Evolutionary conservation across 2,888 invertebrate species (phyloP).

Genomic region (Noctua janthina): DNA sequence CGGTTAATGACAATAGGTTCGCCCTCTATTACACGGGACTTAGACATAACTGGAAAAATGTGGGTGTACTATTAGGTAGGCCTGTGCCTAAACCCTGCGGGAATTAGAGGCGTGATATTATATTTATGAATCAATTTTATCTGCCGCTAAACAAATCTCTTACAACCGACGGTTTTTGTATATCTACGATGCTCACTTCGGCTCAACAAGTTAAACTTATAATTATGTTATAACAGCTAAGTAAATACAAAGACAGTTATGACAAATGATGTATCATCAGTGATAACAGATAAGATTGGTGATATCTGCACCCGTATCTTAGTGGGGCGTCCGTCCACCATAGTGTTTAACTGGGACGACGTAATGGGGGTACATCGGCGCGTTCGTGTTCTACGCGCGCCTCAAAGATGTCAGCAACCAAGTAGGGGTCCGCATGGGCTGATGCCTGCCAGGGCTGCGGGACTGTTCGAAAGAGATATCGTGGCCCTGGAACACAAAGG

Average conservation of each 20-base stretch:
- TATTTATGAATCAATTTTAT: not conserved
- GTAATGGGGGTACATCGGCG: not conserved
- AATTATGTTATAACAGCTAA: constrained; percentile 25
- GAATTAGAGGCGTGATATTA: not conserved
- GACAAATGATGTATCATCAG: constrained; percentile 26
- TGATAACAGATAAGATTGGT: constrained; percentile 56
- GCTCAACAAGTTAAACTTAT: not conserved
- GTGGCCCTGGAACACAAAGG: no score
- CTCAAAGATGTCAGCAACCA: no score
- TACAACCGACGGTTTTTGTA: not conserved
- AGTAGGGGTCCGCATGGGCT: no score
- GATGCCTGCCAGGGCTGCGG: no score
- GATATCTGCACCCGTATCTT: constrained; percentile 54
- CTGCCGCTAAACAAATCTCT: not conserved
- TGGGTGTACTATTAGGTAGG: not conserved
- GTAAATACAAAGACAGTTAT: constrained; percentile 42
- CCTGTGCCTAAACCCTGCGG: not conserved
- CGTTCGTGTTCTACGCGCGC: no score
- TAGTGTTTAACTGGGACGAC: constrained; percentile 43
- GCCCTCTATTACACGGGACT: not conserved
- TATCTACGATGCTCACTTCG: not conserved
- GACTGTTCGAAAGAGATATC: no score
- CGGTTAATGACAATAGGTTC: not conserved
- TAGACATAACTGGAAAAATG: not conserved
- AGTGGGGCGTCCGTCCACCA: constrained; percentile 40